phyloP scores from a whole-genome alignment of 2,113 vertebrate genomes.

The Amphiprion percula region DNA sequence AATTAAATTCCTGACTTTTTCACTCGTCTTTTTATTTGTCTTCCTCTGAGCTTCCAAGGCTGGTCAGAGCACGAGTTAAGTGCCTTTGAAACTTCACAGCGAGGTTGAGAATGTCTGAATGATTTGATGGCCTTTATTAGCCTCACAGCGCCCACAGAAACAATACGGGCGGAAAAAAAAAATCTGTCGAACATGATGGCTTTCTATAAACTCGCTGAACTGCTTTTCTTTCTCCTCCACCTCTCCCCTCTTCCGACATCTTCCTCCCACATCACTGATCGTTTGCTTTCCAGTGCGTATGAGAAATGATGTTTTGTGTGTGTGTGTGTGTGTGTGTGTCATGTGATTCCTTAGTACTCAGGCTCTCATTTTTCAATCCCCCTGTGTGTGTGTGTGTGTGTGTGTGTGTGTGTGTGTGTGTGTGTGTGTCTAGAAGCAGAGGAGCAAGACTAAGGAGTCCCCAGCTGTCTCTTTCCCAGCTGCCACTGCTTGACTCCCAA shows the following conservation, averaged over 20 bases:
- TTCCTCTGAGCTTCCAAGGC: slow-evolving; percentile 44
- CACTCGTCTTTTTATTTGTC: slow-evolving; percentile 34
- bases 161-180: neutral
- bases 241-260: slow-evolving; percentile 27
- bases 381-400: neutral
- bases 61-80: slow-evolving; percentile 21
- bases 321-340: slow-evolving; percentile 20
- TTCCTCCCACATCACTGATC: slow-evolving; percentile 47
- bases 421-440: neutral
- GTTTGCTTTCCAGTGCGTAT: slow-evolving; percentile 33
- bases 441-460: slow-evolving; percentile 47
- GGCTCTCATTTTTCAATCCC: slow-evolving; percentile 52
- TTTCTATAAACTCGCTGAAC: slow-evolving; percentile 58
- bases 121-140: slow-evolving; percentile 42
- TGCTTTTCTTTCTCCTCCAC: slow-evolving; percentile 25
- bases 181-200: slow-evolving; percentile 15
- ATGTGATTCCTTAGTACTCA: slow-evolving; percentile 44
- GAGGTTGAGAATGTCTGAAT: slow-evolving; percentile 27
- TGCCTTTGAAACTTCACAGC: slow-evolving; percentile 1
- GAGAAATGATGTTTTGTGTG: slow-evolving; percentile 45
- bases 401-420: neutral
- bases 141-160: slow-evolving; percentile 12
- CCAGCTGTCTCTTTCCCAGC: slow-evolving; percentile 64
- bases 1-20: slow-evolving; percentile 23
- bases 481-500: slow-evolving; percentile 30